Evolutionary conservation across 1,140 invertebrate genomes (phyloP).

Genomic region (Drosophila nigromelanica): DNA sequence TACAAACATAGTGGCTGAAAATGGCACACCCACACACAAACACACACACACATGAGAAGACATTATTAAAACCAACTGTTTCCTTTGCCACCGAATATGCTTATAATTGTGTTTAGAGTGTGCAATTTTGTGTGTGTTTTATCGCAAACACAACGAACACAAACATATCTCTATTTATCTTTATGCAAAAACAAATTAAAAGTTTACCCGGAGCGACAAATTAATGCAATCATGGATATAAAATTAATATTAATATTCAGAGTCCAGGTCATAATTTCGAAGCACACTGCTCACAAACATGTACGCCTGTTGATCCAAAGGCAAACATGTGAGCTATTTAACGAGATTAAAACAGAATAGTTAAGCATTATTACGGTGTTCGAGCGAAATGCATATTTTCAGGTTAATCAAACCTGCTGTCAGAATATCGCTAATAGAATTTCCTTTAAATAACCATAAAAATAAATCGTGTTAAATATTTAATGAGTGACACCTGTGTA

Average conservation of each 20-base stretch:
- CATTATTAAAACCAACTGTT: slow-evolving; percentile 66
- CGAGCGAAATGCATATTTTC: too few species aligned
- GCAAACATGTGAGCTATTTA: too few species aligned
- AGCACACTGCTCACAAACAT: too few species aligned
- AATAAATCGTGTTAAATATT: too few species aligned
- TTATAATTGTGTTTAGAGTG: slow-evolving; percentile 30
- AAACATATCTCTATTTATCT: slow-evolving; percentile 20
- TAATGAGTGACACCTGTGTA: too few species aligned
- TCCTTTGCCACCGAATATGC: slow-evolving; percentile 39
- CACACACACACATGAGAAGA: slow-evolving; percentile 26
- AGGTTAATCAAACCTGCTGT: too few species aligned
- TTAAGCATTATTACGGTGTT: too few species aligned
- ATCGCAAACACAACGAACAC: not conserved
- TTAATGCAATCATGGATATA: slow-evolving; percentile 4
- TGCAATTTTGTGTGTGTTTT: slow-evolving; percentile 24
- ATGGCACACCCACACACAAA: slow-evolving; percentile 19
- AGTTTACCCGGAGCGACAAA: slow-evolving; percentile 25
- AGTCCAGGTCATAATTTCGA: too few species aligned
- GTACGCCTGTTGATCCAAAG: too few species aligned
- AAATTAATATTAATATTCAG: not conserved
- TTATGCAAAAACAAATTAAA: slow-evolving; percentile 1
- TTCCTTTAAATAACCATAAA: too few species aligned
- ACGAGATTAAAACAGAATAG: too few species aligned
- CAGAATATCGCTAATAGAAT: too few species aligned
- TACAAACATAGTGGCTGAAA: slow-evolving; percentile 59